These are phyloP conservation scores for Hemitrygon akajei DNA, from an alignment of 2,797 vertebrate species.

Conservation along the genomic window DNA sequence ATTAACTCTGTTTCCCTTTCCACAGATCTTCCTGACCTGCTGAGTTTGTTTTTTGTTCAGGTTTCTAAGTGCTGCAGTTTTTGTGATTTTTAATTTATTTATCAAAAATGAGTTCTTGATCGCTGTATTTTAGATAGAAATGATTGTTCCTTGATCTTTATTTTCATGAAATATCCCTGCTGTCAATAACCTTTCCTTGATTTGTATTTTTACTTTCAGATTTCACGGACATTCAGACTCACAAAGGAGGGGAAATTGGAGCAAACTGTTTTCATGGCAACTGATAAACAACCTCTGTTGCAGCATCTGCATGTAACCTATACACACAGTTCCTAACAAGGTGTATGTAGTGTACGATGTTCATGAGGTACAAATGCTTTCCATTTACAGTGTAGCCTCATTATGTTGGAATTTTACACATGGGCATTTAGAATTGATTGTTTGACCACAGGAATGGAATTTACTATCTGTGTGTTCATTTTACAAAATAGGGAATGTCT, in stretches of 20 bases:
- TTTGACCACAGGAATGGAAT: neutral
- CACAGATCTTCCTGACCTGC: too few relatives aligned
- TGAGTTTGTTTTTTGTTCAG: too few relatives aligned
- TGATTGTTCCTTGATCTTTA: neutral
- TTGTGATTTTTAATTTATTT: too few relatives aligned
- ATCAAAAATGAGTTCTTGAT: too few relatives aligned
- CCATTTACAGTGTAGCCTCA: neutral
- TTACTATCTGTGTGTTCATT: neutral
- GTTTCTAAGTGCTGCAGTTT: too few relatives aligned
- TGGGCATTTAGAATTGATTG: neutral
- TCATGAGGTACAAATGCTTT: neutral
- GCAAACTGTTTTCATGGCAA: slow-evolving; percentile 90
- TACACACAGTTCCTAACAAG: slow-evolving; percentile 40
- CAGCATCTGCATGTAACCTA: slow-evolving; percentile 85
- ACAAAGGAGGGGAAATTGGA: slow-evolving; percentile 81
- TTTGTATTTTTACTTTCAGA: slow-evolving; percentile 54
- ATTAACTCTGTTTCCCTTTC: too few relatives aligned
- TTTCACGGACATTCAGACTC: slow-evolving; percentile 78
- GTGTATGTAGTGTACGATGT: neutral
- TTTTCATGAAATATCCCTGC: neutral
- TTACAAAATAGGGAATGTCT: too few relatives aligned
- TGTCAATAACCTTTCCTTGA: neutral
- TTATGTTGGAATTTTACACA: neutral
- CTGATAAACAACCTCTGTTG: slow-evolving; percentile 74
- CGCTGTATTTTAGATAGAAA: neutral